Base-by-base conservation (phyloP, 2,888 invertebrate species). In the Platycheirus albimanus region DNA sequence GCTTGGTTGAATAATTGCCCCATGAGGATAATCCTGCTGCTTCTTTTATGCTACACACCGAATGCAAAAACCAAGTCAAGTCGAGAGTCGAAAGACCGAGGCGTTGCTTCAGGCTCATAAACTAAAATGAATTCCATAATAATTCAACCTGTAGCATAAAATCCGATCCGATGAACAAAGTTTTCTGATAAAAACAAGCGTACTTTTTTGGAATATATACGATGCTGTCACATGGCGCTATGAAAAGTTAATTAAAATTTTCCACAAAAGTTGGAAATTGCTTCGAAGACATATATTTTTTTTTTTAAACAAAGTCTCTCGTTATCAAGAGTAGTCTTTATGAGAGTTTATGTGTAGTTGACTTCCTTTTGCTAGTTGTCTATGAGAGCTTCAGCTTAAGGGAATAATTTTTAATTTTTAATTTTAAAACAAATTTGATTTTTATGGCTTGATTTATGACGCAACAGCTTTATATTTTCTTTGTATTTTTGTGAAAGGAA, bases 201-300 rank as follows among this genome's bases (percentile, higher is more conserved):
- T 51, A 15, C 41, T 56, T 41, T 45, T 43, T 71, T 49, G 33
- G 10, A 8, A 1, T 52, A 4, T 63, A 13, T 41, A 24, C 19
- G 24, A 24, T 49, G 38, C 47, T 58, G 63, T 47, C 71, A 30
- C 20, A 20, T n/a, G 33, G 28, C 17, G 38, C 43, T 47, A 36
- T 64, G 47, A 45, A 69, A 74, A 64, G 67, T 64, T 56, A 43
- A 64, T 75, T 75, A 63, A 77, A 72, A 38, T 51, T 52, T 19
- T 30, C 19, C 15, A 15, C 8, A 28, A 79, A 67, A 61, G 61
- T 67, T 33, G 30, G 30, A 33, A 33, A 33, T 33, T 79, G 30
- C 36, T 58, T 47, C 7, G 3, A 45, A 19, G 45, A 72, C 74
- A 67, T 4, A 6, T 33, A 6, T 33, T 24, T 58, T 74, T 72